Evolutionary conservation across 2,888 invertebrate genomes (phyloP), one percentile per base, ranked within the genome.

Genomic region (Sphinx pinastri): DNA sequence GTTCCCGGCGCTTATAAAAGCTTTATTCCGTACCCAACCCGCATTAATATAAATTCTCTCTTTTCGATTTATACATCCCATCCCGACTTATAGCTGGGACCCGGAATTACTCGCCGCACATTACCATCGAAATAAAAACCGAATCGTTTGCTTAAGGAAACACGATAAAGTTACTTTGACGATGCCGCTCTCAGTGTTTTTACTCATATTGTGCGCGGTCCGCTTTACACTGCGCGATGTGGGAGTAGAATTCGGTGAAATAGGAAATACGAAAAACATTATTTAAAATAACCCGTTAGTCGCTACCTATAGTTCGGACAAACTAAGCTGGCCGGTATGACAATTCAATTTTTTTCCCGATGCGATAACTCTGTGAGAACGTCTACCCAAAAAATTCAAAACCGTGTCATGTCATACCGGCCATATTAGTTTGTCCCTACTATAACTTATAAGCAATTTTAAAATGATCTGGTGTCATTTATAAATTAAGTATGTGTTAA

Each of bases 31-130:
- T 74, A 68, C 69, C 72, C 71, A 68, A 72, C 71, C 76, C 77
- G 72, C 77, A 79, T 83, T 82, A 78, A 82, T 83, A 83, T 78
- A 81, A 80, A 82, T 83, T 81, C 78, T 70, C 77, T 75, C 76
- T 75, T 79, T 82, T 80, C 81, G 78, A 83, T 79, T 78, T 79
- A 76, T 79, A 77, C 79, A 76, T 77, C 75, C 74, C 73, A 67
- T 70, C 75, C 70, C 70, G 68, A 78, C 76, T 75, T 76, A 76
- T 72, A 72, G 72, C 68, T 68, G 70, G 70, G 73, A 68, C 69
- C 55, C 71, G 70, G 75, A 74, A 76, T 77, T 75, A 77, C 69
- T 73, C 72, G 67, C 70, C 73, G 68, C 70, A 72, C 73, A 82
- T 79, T 81, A 77, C 76, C 79, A 81, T 82, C 19, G 77, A 81